phyloP scores from a whole-genome alignment of 92 coral and sea anemone genomes.

The Desmophyllum pertusum region DNA sequence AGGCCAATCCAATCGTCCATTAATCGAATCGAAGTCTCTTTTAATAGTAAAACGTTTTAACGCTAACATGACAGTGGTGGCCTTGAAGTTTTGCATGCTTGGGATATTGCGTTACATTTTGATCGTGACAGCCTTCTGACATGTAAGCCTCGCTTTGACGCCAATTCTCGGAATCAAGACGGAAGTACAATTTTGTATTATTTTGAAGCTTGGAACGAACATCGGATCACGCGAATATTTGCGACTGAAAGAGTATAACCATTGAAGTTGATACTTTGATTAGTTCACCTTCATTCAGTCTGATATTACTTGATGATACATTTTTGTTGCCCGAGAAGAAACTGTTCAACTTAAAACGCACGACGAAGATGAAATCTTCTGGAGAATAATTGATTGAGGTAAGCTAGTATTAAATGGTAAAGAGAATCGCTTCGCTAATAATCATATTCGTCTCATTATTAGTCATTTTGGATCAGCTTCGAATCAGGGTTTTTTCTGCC shows the following conservation, averaged over 20 bases:
- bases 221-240: neutral
- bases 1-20: no score
- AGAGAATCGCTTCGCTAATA: neutral
- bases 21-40: no score
- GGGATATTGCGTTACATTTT: neutral
- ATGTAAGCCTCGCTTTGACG: neutral
- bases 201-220: neutral
- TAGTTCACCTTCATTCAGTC: neutral
- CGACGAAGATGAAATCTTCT: neutral
- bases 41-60: no score
- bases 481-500: no score
- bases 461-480: neutral
- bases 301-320: neutral
- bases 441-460: neutral
- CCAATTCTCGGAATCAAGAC: neutral
- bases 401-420: no score
- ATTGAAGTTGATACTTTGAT: neutral
- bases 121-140: neutral
- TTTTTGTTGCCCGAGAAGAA: neutral
- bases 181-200: neutral
- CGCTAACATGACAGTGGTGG: no score
- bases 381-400: neutral
- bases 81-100: no score
- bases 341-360: neutral
- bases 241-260: neutral